Conservation (phyloP, 2,797 vertebrate genomes). For the Lerista edwardsae region DNA sequence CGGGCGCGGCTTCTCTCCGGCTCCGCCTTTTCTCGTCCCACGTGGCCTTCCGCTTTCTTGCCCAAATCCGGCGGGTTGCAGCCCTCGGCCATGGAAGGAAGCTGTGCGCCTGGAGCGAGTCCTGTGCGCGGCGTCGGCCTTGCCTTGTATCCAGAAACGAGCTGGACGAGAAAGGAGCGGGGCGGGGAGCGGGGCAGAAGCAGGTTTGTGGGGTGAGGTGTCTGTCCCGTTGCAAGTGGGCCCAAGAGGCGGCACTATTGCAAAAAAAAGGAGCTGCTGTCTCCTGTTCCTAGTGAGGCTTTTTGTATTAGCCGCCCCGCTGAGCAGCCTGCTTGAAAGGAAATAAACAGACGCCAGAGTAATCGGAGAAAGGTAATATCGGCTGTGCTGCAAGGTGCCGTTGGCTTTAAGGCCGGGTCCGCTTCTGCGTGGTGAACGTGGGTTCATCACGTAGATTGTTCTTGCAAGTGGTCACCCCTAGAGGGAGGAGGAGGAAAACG, state of each 20-base stretch:
- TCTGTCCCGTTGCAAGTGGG: not conserved
- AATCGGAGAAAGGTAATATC: too few species aligned
- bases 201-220: not conserved
- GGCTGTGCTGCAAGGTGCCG: too few species aligned
- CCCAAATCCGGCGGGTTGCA: not conserved
- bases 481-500: not conserved
- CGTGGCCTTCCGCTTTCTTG: not conserved
- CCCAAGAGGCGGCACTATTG: too few species aligned
- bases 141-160: constrained; percentile 8
- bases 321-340: too few species aligned
- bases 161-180: not conserved
- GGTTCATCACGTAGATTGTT: too few species aligned
- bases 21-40: not conserved
- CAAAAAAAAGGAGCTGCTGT: too few species aligned
- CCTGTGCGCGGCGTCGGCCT: not conserved
- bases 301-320: too few species aligned
- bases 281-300: too few species aligned
- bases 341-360: too few species aligned
- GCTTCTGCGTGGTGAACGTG: not conserved
- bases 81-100: not conserved
- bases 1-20: not conserved
- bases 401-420: not conserved
- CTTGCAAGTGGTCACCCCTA: not conserved
- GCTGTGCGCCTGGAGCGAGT: not conserved
- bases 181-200: not conserved